Conservation (phyloP, 2,797 vertebrate genomes). For the Setipinna tenuifilis region DNA sequence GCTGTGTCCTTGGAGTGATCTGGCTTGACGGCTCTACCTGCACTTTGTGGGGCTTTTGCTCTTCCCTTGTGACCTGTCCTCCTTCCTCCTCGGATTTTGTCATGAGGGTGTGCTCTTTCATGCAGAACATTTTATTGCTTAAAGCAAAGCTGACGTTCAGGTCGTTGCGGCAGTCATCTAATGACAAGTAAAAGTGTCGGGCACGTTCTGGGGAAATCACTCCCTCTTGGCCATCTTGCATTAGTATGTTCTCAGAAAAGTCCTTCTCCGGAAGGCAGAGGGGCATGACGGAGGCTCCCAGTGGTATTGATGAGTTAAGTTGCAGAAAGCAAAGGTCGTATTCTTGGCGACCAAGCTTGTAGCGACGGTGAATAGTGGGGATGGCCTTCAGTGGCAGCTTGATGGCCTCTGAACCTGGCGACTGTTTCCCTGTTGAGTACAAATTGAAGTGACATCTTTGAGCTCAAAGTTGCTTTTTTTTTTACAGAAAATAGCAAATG, state of each 20-base stretch:
- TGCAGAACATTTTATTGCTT: slow-evolving; percentile 88
- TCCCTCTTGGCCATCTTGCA: slow-evolving; percentile 67
- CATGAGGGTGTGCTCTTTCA: slow-evolving; percentile 49
- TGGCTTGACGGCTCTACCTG: neutral
- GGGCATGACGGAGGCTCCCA: slow-evolving; percentile 67
- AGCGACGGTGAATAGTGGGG: slow-evolving; percentile 70
- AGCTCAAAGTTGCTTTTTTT: neutral
- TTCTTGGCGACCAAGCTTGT: slow-evolving; percentile 57
- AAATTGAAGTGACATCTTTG: neutral
- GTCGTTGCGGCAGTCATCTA: slow-evolving; percentile 74
- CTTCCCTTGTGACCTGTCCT: neutral
- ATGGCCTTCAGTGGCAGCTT: neutral
- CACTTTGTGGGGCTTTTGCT: neutral
- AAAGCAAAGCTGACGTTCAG: slow-evolving; percentile 74
- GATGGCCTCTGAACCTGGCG: neutral
- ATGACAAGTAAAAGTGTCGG: slow-evolving; percentile 63
- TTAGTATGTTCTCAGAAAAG: slow-evolving; percentile 85
- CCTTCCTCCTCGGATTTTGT: neutral
- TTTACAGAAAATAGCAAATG: neutral
- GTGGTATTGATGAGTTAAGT: slow-evolving; percentile 66
- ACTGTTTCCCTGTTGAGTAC: neutral
- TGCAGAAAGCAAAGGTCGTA: slow-evolving; percentile 81
- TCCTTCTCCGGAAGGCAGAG: slow-evolving; percentile 85
- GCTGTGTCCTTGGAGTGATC: neutral
- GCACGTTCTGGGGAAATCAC: slow-evolving; percentile 40